Base-by-base conservation (phyloP, 2,113 vertebrate genomes). In the Sinocyclocheilus rhinocerous region DNA sequence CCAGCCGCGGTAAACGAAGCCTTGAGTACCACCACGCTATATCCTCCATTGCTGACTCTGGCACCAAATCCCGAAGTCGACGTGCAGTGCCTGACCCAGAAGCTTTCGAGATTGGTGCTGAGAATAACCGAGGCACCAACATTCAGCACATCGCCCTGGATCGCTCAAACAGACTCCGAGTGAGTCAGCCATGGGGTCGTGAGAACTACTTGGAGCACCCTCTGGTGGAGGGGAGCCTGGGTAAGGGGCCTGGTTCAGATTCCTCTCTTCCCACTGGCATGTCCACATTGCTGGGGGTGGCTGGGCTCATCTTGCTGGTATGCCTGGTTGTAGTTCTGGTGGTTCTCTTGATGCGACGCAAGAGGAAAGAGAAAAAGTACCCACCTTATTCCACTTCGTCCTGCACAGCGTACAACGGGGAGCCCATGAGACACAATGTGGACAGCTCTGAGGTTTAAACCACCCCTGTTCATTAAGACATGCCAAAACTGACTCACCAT, bases 51-150 rank as follows among this genome's bases (percentile, higher is more conserved):
- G 93, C 0, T 50, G 73, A 13, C 16, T 83, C 76, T 80, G 91
- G 0, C 26, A 80, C 22, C 33, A 76, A 0, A 22, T 80, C 16
- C 16, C 90, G 24, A 78, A 95, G 90, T 59, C 94, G 94, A 1
- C 95, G 95, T 33, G 95, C 94, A 2, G 94, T 90, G 85, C 94
- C 91, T 90, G 95, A 76, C 77, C 73, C 84, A 95, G 87, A 86
- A 93, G 97, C 90, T 0, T 91, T 93, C 65, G 95, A 96, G n/a
- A 98, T 99, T 0, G 97, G 98, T 6, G 91, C 50, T 1, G 93
- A 91, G 18, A 97, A 95, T 90, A 96, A 85, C 88, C 93, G 96
- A 6, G 98, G 97, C 70, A 99, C 98, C 2, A 98, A 98, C 90
- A 97, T 99, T 83, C 96, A 95, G 89, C 94, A 93, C 52, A 90